phyloP scores from a whole-genome alignment of 2,888 invertebrate species.

The Ferdinandea cuprea region DNA sequence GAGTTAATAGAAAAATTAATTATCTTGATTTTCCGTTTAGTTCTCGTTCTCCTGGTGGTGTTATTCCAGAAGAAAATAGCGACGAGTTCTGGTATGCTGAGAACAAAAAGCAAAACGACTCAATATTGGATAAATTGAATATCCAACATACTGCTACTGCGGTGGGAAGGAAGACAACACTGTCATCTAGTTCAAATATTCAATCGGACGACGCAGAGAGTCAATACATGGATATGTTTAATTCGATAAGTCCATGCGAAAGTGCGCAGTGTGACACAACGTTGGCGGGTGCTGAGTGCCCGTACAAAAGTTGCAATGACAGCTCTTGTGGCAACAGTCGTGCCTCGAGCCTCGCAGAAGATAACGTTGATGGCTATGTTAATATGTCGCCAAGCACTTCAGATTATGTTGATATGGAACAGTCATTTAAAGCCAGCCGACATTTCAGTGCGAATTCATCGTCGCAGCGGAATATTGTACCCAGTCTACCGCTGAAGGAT shows the following conservation, averaged over 20 bases:
- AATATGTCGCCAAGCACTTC: conserved; percentile 85
- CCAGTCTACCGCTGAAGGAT: conserved; percentile 92
- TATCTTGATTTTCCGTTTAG: conserved; percentile 53
- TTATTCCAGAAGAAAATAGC: conserved; percentile 86
- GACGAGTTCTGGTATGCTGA: conserved; percentile 81
- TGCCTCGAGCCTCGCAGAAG: conserved; percentile 86
- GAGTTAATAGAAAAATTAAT: background rate
- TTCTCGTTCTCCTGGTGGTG: conserved; percentile 78
- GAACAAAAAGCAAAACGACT: conserved; percentile 64
- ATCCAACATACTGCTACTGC: conserved; percentile 40
- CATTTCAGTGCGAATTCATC: conserved; percentile 82
- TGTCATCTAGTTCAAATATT: conserved; percentile 47
- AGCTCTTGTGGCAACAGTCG: conserved; percentile 86
- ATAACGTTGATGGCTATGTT: conserved; percentile 85
- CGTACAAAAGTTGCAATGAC: conserved; percentile 77
- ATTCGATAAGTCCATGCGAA: conserved; percentile 84
- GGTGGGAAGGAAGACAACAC: conserved; percentile 11
- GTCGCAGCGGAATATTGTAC: conserved; percentile 89
- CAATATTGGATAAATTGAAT: conserved; percentile 67
- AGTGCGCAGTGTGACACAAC: conserved; percentile 84
- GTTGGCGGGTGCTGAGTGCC: conserved; percentile 83
- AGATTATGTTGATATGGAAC: conserved; percentile 87
- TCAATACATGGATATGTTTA: conserved; percentile 84
- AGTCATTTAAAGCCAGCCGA: conserved; percentile 76
- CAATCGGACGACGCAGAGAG: conserved; percentile 69